Conservation (phyloP, 2,113 vertebrate species). For the Echinops telfairi region DNA sequence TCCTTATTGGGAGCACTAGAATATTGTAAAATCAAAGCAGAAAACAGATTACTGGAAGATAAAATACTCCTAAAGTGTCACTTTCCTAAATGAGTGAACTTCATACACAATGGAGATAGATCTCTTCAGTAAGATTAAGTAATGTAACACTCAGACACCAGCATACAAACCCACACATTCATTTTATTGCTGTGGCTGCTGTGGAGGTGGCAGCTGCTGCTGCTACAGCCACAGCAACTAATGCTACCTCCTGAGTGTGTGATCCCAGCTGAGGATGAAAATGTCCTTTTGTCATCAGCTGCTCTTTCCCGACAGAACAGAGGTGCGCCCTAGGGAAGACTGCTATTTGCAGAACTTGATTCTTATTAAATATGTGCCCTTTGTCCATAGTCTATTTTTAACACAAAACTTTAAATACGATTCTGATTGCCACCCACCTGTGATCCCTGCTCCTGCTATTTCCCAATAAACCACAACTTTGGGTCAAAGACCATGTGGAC, state of each 20-base stretch:
- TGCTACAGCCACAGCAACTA: not conserved
- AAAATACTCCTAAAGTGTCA: not conserved
- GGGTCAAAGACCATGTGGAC: constrained; percentile 39
- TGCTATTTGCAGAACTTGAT: constrained; percentile 3
- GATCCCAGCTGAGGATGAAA: not conserved
- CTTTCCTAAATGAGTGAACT: constrained; percentile 53
- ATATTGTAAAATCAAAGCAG: constrained; percentile 54
- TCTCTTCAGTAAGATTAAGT: constrained; percentile 33
- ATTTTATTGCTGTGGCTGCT: not conserved
- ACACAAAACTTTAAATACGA: constrained; percentile 4
- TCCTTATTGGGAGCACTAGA: constrained; percentile 11
- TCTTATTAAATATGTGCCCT: not conserved
- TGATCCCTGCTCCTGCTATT: not conserved
- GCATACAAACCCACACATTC: not conserved
- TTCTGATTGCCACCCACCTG: not conserved
- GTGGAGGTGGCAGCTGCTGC: not conserved
- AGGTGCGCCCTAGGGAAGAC: not conserved
- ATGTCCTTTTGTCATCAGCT: not conserved
- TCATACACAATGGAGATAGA: not conserved
- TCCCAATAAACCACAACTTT: constrained; percentile 30
- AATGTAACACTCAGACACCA: not conserved
- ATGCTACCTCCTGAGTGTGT: not conserved
- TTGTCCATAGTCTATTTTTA: constrained; percentile 33
- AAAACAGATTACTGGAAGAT: constrained; percentile 47
- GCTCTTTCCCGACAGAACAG: constrained; percentile 1